Conservation (phyloP, 2,113 vertebrate genomes). For the Xiphias gladius region DNA sequence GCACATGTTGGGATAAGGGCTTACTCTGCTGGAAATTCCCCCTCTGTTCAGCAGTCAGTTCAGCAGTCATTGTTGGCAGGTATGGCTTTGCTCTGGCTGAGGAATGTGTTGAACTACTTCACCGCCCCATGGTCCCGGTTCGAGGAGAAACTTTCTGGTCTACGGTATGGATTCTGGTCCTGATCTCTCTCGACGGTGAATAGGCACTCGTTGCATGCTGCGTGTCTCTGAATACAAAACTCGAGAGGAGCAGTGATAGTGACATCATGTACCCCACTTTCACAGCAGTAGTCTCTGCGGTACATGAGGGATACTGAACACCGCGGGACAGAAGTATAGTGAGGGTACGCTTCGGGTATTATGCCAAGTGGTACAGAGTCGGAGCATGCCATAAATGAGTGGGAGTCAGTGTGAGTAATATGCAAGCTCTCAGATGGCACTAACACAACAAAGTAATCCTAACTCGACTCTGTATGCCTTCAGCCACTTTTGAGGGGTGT, state of each 20-base stretch:
- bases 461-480: background rate
- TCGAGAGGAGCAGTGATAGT: background rate
- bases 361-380: constrained; percentile 40
- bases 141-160: constrained; percentile 44
- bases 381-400: constrained; percentile 40
- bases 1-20: constrained; percentile 42
- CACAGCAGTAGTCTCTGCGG: background rate
- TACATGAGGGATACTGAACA: constrained; percentile 9
- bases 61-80: constrained; percentile 65
- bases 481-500: constrained; percentile 16
- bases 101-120: constrained; percentile 67
- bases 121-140: constrained; percentile 14
- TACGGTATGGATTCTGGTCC: constrained; percentile 21
- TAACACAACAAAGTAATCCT: constrained; percentile 18
- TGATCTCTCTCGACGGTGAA: constrained; percentile 19
- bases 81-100: constrained; percentile 56
- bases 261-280: background rate
- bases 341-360: constrained; percentile 23
- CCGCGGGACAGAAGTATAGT: constrained; percentile 27
- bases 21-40: constrained; percentile 59
- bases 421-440: constrained; percentile 7
- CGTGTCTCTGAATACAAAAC: constrained; percentile 1
- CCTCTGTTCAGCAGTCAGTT: constrained; percentile 52
- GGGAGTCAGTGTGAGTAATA: constrained; percentile 54
- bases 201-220: background rate